phyloP scores from a whole-genome alignment of 2,113 vertebrate genomes.

The Mesocricetus auratus region DNA sequence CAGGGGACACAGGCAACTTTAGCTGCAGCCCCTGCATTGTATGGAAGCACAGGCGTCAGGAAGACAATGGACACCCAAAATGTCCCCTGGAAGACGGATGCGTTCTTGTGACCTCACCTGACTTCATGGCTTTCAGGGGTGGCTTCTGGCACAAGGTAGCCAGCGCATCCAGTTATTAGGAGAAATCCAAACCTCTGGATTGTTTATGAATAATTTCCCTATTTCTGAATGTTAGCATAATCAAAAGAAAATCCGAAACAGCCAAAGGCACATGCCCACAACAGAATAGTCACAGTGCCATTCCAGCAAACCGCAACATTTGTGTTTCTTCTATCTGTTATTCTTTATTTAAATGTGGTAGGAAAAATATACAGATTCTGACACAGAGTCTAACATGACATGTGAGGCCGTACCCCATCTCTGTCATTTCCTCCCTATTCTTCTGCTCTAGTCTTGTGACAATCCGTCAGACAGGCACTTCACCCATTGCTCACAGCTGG shows the following conservation, averaged over 20 bases:
- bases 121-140: neutral
- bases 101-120: neutral
- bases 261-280: neutral
- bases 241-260: neutral
- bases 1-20: neutral
- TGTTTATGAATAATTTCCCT: neutral
- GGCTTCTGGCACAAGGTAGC: neutral
- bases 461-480: neutral
- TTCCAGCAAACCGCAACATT: neutral
- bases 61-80: neutral
- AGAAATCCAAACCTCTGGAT: neutral
- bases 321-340: neutral
- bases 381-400: neutral
- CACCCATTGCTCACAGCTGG: neutral
- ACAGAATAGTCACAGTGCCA: neutral
- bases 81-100: neutral
- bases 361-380: neutral
- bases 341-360: neutral
- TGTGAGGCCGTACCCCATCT: accelerated
- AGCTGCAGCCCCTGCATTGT: neutral
- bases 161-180: neutral
- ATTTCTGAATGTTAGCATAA: neutral
- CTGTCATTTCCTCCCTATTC: too few relatives aligned
- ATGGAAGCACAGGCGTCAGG: too few relatives aligned
- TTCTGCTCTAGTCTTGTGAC: neutral